Conservation (phyloP, 2,888 invertebrate genomes). For the Papilio gigon region DNA sequence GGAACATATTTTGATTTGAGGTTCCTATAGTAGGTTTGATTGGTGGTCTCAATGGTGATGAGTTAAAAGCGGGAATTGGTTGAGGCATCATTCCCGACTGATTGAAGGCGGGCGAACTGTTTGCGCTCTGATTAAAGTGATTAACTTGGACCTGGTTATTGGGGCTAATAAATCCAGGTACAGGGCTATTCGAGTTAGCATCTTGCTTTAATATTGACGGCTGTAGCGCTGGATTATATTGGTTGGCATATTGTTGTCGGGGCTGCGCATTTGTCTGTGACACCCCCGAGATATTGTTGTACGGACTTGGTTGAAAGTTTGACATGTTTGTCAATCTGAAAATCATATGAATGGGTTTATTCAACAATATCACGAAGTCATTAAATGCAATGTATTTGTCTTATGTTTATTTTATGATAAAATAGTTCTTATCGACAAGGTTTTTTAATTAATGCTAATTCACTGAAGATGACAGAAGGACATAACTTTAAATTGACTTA, state of each 20-base stretch:
- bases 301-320: conserved; percentile 74
- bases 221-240: conserved; percentile 63
- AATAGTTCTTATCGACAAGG: conserved; percentile 59
- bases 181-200: conserved; percentile 70
- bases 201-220: conserved; percentile 69
- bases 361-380: conserved; percentile 45
- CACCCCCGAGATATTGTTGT: conserved; percentile 62
- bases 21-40: conserved; percentile 48
- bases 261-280: conserved; percentile 61
- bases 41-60: conserved; percentile 60
- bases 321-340: conserved; percentile 79
- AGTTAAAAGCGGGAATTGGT: conserved; percentile 56
- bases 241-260: conserved; percentile 56
- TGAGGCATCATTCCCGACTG: conserved; percentile 64
- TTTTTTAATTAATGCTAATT: conserved; percentile 75
- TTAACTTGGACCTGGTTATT: conserved; percentile 59
- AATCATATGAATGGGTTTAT: conserved; percentile 50
- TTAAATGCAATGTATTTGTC: conserved; percentile 31
- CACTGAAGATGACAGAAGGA: conserved; percentile 73
- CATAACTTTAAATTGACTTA: conserved; percentile 61
- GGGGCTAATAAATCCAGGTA: conserved; percentile 54
- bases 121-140: conserved; percentile 69
- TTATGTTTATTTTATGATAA: conserved; percentile 64
- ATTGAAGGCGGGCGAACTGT: conserved; percentile 75
- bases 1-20: conserved; percentile 54